phyloP scores from a whole-genome alignment of 2,113 vertebrate genomes.

The Eidolon helvum region DNA sequence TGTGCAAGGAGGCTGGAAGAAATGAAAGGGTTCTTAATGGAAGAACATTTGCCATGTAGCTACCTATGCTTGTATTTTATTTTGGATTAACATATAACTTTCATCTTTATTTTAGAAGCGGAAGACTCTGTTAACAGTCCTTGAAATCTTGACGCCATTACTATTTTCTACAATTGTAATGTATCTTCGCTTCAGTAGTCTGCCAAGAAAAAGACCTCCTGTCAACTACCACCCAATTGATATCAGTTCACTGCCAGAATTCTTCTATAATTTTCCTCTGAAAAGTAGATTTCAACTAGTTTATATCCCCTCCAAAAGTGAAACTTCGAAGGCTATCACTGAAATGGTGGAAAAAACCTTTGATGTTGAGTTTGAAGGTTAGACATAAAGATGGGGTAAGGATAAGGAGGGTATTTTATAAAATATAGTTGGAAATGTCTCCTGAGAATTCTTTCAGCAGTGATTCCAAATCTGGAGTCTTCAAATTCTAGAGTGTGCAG shows the following conservation, averaged over 20 bases:
- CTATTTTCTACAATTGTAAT: conserved; percentile 92
- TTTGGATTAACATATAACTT: background rate
- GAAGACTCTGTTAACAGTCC: conserved; percentile 91
- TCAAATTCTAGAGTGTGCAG: background rate
- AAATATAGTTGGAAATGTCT: background rate
- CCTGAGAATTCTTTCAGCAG: background rate
- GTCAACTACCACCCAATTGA: conserved; percentile 78
- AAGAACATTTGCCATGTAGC: background rate
- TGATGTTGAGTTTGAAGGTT: conserved; percentile 76
- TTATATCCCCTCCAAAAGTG: conserved; percentile 90
- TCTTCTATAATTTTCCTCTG: conserved; percentile 56
- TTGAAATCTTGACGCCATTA: conserved; percentile 91
- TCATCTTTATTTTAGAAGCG: conserved; percentile 86
- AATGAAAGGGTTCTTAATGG: background rate
- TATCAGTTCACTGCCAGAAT: conserved; percentile 78
- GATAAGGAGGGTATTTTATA: background rate
- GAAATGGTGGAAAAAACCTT: conserved; percentile 83
- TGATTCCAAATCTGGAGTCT: background rate
- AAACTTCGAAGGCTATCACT: conserved; percentile 84
- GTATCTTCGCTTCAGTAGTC: conserved; percentile 88
- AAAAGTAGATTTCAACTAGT: conserved; percentile 83
- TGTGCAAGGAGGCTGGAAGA: background rate
- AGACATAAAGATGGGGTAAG: background rate
- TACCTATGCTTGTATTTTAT: accelerated
- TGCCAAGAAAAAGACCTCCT: conserved; percentile 82